Base-by-base conservation (phyloP, 2,113 vertebrate genomes). In the Bothrops jararaca region DNA sequence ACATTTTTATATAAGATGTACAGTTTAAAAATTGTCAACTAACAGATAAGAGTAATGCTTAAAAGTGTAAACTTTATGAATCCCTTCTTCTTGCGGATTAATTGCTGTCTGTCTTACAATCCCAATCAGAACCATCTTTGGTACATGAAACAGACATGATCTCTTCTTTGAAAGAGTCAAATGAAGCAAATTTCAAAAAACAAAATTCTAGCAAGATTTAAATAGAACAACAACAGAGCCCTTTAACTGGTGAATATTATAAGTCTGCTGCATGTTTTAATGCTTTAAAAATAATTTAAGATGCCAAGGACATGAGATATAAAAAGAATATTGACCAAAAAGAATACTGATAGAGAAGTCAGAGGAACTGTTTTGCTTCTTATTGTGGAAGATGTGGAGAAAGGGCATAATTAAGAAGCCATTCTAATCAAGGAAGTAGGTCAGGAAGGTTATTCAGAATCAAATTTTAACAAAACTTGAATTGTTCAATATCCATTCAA, bases 1-100 rank as follows among this genome's bases (percentile, higher is more conserved):
- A 86, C 4, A 2, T 50, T 26, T 86, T 26, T 48, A 24, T 26
- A 86, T 48, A 50, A 86, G 45, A 2, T 94, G 3, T 22, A 85
- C 4, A 91, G 93, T 6, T 93, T 74, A 86, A 93, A 42, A 93
- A 95, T 54, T 69, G 94, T 52, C 34, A 80, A 34, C n/a, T 74
- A 20, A n/a, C 13, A 69, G n/a, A 2, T 18, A 34, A 69, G 29
- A 39, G 3, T 86, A 94, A 90, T 91, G 22, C 93, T 94, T 86
- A 93, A 93, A 85, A 92, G 42, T 95, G 95, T 95, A 97, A 95
- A 91, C 74, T 93, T 91, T 80, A 93, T 90, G 20, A 18, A n/a
- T 34, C 7, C 53, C 92, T 42, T 56, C 85, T 95, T 94, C 91
- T 85, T 69, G 53, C 6, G 1, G 11, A 64, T 88, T 5, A 1